These are phyloP conservation scores for Dendrolimus kikuchii DNA, from an alignment of 1,140 invertebrate genomes.

Conservation along the genomic window DNA sequence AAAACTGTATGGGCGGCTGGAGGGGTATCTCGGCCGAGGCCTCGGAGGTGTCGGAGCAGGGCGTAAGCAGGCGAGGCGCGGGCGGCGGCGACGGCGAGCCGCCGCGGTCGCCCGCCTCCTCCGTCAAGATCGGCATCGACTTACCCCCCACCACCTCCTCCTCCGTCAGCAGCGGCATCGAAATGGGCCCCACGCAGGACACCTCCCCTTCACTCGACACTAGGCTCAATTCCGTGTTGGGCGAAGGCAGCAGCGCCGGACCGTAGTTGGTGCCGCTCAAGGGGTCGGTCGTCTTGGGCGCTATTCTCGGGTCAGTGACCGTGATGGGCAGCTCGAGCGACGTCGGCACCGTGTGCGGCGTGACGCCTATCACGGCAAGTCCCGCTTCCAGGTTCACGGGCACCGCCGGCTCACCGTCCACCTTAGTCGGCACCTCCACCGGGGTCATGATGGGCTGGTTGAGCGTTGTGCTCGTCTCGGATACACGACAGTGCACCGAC, in stretches of 20 bases:
- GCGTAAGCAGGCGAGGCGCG: slow-evolving; percentile 43
- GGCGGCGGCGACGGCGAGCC: slow-evolving; percentile 17
- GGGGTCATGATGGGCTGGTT: slow-evolving; percentile 88
- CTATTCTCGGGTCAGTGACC: slow-evolving; percentile 78
- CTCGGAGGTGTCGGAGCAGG: slow-evolving; percentile 49
- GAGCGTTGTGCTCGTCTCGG: slow-evolving; percentile 81
- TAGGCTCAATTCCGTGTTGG: slow-evolving; percentile 43
- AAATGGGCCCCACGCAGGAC: slow-evolving; percentile 34
- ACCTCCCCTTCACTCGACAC: slow-evolving; percentile 29
- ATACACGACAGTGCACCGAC: slow-evolving; percentile 72
- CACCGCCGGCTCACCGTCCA: slow-evolving; percentile 57
- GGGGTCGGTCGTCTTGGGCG: slow-evolving; percentile 61
- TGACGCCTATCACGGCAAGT: slow-evolving; percentile 72
- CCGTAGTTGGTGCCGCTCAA: slow-evolving; percentile 40
- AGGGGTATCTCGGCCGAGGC: slow-evolving; percentile 50
- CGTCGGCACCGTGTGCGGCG: slow-evolving; percentile 72
- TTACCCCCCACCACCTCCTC: slow-evolving; percentile 44
- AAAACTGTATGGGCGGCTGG: slow-evolving; percentile 50
- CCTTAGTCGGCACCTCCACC: slow-evolving; percentile 78
- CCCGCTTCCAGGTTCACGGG: slow-evolving; percentile 70
- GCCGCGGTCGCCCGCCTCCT: slow-evolving; percentile 41
- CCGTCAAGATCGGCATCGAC: slow-evolving; percentile 61
- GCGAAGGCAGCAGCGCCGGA: slow-evolving; percentile 36
- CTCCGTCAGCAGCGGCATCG: slow-evolving; percentile 56
- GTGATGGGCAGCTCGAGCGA: slow-evolving; percentile 80